Percentiles rank a stretch among this genome's conserved stretches.
Conservation (phyloP, 2,113 vertebrate genomes). For the Acanthisitta chloris region DNA sequence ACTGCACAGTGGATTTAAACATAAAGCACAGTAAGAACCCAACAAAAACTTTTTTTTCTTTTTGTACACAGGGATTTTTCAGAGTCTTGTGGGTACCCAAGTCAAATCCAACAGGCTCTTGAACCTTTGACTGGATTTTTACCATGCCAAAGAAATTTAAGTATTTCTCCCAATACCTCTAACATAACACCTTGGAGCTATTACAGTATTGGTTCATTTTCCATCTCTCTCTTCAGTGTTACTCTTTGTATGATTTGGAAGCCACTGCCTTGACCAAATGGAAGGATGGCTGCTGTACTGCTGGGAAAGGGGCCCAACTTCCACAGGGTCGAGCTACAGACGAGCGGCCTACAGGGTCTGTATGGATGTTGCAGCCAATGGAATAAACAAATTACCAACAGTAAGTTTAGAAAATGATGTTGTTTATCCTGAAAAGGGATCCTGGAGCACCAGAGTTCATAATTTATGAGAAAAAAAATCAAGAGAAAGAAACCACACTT, state of each 20-base stretch:
- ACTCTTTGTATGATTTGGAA: neutral
- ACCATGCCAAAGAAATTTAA: neutral
- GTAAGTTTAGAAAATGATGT: neutral
- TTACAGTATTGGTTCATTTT: neutral
- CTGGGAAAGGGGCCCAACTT: neutral
- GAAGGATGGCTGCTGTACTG: neutral
- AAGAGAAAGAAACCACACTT: neutral
- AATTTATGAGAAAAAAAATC: neutral
- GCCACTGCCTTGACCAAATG: neutral
- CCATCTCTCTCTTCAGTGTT: neutral
- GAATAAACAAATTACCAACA: neutral
- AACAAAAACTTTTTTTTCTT: neutral
- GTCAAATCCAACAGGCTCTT: neutral
- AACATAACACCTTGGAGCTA: neutral
- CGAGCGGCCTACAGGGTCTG: neutral
- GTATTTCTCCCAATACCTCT: neutral
- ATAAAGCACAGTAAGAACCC: constrained; percentile 44
- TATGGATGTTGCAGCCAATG: neutral
- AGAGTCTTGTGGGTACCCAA: neutral
- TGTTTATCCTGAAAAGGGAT: neutral
- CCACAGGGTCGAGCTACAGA: neutral
- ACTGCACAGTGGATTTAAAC: constrained; percentile 27
- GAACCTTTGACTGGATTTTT: neutral
- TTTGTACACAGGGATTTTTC: neutral
- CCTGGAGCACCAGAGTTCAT: neutral